Evolutionary conservation across 2,888 invertebrate species (phyloP), one percentile per base, ranked within the genome.

Genomic region (Apodemia zela): DNA sequence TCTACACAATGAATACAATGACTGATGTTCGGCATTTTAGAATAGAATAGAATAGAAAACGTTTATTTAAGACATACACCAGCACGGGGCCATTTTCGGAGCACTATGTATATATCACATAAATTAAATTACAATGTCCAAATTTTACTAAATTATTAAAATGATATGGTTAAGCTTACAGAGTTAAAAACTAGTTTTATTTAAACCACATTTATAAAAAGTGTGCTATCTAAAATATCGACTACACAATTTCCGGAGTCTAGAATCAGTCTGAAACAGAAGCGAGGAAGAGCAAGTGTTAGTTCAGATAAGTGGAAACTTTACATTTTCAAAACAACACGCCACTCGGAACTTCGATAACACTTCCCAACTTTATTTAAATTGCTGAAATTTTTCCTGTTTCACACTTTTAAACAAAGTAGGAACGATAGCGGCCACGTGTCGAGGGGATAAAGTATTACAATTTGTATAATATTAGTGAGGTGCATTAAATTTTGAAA

Each of bases 371-470:
- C 60, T 69, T 68, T 64, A 68, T 66, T 68, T 61, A 68, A 69
- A 69, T 67, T 69, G 68, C 65, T 63, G 38, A 66, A 67, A 69
- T 64, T 68, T 68, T 69, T 69, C 65, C 63, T 58, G 21, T 58
- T 45, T 59, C 58, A 51, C 51, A 51, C 21, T 51, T 51, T 51
- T 21, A 51, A 49, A 49, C 18, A 49, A 51, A 51, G 47, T 42
- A 17, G 58, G 45, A 25, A 58, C 38, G 57, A 38, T 42, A 57
- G 57, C 57, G 6, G 62, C 47, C 21, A 25, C 21, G 57, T 58
- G 17, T 42, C 62, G 29, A 35, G 54, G n/a, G 58, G 45, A 49
- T 18, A 49, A 33, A 61, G 18, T 45, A 58, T 62, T 33, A 62
- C 58, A 42, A 33, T 62, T 51, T 35, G 35, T 58, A 47, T 62